A percentile compares a stretch with the other conserved stretches of the same genome.
phyloP scores from a whole-genome alignment of 2,113 vertebrate species.

The Labeo rohita region DNA sequence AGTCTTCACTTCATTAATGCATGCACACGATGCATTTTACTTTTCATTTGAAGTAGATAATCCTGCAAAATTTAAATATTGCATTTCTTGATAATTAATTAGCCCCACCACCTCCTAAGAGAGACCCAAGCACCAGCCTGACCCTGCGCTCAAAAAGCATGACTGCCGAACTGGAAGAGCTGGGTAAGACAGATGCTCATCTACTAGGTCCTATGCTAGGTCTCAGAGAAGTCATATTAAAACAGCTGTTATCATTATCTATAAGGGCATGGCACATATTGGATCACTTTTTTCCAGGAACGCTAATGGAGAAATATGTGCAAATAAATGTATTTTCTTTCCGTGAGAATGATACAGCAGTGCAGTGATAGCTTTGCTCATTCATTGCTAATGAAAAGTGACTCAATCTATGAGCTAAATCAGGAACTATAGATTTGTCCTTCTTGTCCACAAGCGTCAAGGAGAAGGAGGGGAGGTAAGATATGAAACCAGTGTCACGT shows the following conservation, averaged over 20 bases:
- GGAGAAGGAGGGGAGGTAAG: constrained; percentile 97
- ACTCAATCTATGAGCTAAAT: constrained; percentile 27
- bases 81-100: constrained; percentile 40
- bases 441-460: constrained; percentile 82
- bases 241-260: background rate
- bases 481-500: constrained; percentile 57
- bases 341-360: background rate
- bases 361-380: constrained; percentile 5
- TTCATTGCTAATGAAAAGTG: background rate
- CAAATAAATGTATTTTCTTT: background rate
- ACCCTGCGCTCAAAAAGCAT: constrained; percentile 97
- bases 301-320: background rate
- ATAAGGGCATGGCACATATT: background rate
- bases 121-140: constrained; percentile 93
- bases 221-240: background rate
- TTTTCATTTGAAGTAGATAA: background rate
- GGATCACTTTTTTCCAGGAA: background rate
- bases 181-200: constrained; percentile 77
- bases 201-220: no score
- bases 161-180: constrained; percentile 96
- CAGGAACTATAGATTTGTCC: constrained; percentile 48
- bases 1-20: background rate
- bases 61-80: constrained; percentile 36
- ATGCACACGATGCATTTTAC: background rate
- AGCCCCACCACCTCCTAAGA: constrained; percentile 95